Percentiles rank a stretch among this genome's conserved stretches.
Conservation (phyloP, 2,888 invertebrate genomes). For the Ethmia dodecea region DNA sequence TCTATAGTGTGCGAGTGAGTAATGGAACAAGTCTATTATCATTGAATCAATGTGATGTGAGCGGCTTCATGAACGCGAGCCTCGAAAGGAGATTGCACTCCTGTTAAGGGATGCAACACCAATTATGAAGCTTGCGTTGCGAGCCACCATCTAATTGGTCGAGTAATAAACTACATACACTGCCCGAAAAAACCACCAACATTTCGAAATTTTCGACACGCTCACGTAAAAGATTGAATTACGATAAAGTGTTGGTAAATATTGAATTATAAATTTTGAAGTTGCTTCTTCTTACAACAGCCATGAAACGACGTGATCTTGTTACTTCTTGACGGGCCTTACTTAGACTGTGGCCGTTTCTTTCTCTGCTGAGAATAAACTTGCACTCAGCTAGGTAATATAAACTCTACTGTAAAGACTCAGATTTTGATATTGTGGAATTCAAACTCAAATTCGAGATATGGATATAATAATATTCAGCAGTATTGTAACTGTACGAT, state of each 20-base stretch:
- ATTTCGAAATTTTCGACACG: constrained; percentile 23
- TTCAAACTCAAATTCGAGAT: too few relatives aligned
- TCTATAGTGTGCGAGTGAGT: too few relatives aligned
- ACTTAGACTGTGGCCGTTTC: too few relatives aligned
- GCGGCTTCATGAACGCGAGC: too few relatives aligned
- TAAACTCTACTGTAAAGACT: too few relatives aligned
- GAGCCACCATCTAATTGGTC: constrained; percentile 13
- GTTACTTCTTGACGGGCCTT: neutral
- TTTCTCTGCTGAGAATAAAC: too few relatives aligned
- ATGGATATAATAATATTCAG: too few relatives aligned
- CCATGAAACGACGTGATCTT: neutral
- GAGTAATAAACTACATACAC: constrained; percentile 5
- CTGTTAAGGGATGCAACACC: constrained; percentile 12
- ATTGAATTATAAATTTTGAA: constrained; percentile 20
- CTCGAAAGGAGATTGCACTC: constrained; percentile 7
- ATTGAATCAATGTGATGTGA: too few relatives aligned
- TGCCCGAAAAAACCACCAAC: constrained; percentile 10
- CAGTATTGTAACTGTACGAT: too few relatives aligned
- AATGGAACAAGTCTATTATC: too few relatives aligned
- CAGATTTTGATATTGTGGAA: too few relatives aligned
- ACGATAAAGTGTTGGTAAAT: constrained; percentile 25
- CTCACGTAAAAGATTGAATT: constrained; percentile 41
- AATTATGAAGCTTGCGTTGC: constrained; percentile 4
- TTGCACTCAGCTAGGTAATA: too few relatives aligned
- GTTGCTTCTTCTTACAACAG: neutral